phyloP scores from a whole-genome alignment of 2,113 vertebrate genomes.

The Silurus meridionalis region DNA sequence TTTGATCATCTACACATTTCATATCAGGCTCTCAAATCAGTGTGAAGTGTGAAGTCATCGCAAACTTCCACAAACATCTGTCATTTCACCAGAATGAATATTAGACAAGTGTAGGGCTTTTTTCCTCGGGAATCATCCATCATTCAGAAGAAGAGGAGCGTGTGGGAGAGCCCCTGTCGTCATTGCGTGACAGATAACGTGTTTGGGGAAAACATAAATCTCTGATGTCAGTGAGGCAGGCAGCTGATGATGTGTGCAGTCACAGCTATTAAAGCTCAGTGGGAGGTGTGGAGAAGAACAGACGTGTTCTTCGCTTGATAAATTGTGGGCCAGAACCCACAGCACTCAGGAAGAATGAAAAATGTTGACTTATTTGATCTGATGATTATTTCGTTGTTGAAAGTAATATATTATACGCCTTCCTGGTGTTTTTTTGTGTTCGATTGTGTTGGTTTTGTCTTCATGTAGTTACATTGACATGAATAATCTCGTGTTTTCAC shows the following conservation, averaged over 20 bases:
- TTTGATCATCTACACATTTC: no score
- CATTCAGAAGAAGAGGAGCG: slow-evolving; percentile 1
- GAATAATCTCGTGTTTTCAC: background rate
- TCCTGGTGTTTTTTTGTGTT: background rate
- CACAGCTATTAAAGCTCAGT: slow-evolving; percentile 22
- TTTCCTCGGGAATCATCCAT: background rate
- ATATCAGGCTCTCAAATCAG: background rate
- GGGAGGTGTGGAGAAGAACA: slow-evolving; percentile 5
- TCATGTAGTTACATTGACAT: background rate
- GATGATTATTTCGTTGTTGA: background rate
- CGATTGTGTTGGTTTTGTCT: background rate
- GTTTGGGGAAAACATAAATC: background rate
- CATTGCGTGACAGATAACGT: background rate
- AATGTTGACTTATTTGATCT: background rate
- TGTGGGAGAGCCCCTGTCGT: background rate
- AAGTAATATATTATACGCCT: background rate
- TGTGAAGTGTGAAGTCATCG: background rate
- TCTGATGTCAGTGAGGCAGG: slow-evolving; percentile 11
- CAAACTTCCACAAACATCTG: background rate
- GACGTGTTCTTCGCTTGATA: slow-evolving; percentile 10
- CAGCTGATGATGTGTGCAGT: slow-evolving; percentile 14
- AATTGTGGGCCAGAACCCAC: background rate
- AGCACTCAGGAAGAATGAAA: background rate
- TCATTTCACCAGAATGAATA: background rate
- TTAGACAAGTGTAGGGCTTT: background rate